A percentile compares a stretch with the other conserved stretches of the same genome.
Conservation (phyloP, 2,888 invertebrate genomes). For the Sarcophaga caerulescens region DNA sequence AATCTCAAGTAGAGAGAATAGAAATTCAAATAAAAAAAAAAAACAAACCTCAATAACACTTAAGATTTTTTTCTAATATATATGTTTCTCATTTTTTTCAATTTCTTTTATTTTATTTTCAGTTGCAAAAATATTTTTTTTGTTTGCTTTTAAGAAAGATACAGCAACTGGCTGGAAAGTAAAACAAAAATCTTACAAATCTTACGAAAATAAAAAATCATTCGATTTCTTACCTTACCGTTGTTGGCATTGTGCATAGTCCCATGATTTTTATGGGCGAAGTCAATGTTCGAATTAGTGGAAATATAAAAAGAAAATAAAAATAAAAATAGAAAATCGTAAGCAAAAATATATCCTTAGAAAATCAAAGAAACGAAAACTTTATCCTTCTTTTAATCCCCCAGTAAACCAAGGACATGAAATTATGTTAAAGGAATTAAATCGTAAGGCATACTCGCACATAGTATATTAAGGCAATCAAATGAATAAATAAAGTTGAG, state of each 20-base stretch:
- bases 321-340: not conserved
- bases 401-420: not conserved
- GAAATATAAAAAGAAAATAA: not conserved
- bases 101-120: too few species aligned
- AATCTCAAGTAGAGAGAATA: not conserved
- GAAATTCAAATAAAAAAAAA: constrained; percentile 1
- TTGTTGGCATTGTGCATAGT: constrained; percentile 46
- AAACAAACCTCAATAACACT: constrained; percentile 61
- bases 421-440: constrained; percentile 32
- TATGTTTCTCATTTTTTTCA: not conserved
- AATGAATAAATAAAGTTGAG: too few species aligned
- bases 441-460: not conserved
- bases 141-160: constrained; percentile 10
- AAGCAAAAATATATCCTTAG: constrained; percentile 19
- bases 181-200: constrained; percentile 29
- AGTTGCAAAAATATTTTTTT: constrained; percentile 3
- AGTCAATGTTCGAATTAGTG: constrained; percentile 59
- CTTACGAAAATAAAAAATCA: constrained; percentile 62
- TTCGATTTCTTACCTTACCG: constrained; percentile 56
- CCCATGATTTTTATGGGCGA: constrained; percentile 52
- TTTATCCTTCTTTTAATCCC: constrained; percentile 52
- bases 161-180: not conserved
- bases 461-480: too few species aligned
- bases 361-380: constrained; percentile 36
- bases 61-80: constrained; percentile 45